Conservation (phyloP, 2,888 invertebrate species). For the Acronicta aceris region DNA sequence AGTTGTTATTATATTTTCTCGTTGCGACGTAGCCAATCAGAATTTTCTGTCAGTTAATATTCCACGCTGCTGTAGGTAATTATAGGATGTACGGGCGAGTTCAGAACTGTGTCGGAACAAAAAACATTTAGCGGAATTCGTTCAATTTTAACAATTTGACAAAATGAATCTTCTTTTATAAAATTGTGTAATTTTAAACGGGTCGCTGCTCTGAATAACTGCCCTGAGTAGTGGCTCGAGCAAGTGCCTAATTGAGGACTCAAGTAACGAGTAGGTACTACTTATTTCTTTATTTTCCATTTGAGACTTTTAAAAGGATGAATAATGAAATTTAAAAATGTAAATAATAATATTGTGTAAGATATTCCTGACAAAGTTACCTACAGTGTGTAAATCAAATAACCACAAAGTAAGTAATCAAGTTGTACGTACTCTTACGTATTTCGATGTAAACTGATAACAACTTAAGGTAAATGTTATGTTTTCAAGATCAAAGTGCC, state of each 20-base stretch:
- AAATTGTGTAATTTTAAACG: constrained; percentile 45
- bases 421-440: background rate
- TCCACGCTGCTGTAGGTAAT: constrained; percentile 48
- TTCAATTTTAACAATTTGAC: constrained; percentile 45
- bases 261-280: constrained; percentile 1
- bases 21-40: constrained; percentile 44
- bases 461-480: background rate
- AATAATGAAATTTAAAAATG: too few species aligned
- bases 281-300: background rate
- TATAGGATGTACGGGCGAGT: constrained; percentile 26
- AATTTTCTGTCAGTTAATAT: constrained; percentile 63
- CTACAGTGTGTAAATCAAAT: background rate
- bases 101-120: constrained; percentile 31
- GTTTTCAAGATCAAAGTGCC: background rate
- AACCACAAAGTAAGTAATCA: background rate
- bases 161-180: constrained; percentile 36
- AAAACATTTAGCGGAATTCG: constrained; percentile 28
- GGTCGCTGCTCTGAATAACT: constrained; percentile 42
- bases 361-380: too few species aligned
- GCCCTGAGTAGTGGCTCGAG: constrained; percentile 33
- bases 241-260: constrained; percentile 25
- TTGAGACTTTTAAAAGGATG: too few species aligned
- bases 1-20: constrained; percentile 68
- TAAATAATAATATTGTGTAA: background rate
- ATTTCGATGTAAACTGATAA: constrained; percentile 4